Evolutionary conservation across 2,888 invertebrate genomes (phyloP), one percentile per base, ranked within the genome.

Genomic region (Pinctada fucata): DNA sequence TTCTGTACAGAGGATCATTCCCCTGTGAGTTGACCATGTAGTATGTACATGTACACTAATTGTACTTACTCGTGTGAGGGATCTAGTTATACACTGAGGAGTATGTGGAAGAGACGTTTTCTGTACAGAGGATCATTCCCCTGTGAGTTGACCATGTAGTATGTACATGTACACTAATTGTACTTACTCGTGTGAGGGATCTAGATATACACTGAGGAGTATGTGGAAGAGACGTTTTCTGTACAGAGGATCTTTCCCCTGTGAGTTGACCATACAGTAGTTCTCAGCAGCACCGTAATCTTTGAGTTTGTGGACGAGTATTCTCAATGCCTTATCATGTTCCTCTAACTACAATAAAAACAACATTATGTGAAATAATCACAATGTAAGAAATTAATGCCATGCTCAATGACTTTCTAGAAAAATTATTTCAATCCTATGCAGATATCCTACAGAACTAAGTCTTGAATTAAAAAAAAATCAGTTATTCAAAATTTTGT

Each of bases 261-360:
- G 81, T 31, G 92, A 90, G 85, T 93, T 92, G 66, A 92, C 90
- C 45, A 91, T 82, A 84, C 94, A 94, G 85, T 94, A 94, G 80
- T 93, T 92, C 87, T 93, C 93, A 3, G 94, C 94, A 49, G 93
- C 93, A 65, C 89, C 87, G 82, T 92, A 93, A 88, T 94, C 94
- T 78, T 92, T 91, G 72, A 94, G 87, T 79, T 93, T 92, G 84
- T 93, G 92, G 0, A 94, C 93, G 63, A 94, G 90, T 65, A 94
- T 93, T 66, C 91, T 86, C 49, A 94, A 84, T 2, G 94, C 94
- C 83, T 93, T 93, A 72, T 93, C 93, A 85, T 94, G 94, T 83
- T 94, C 93, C 80, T 93, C 94, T 74, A 94, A 88, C 94, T 94
- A 88, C 48, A 81, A 83, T 63, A 75, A 83, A 83, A 72, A 82